Percentiles rank a stretch among this genome's conserved stretches.
Evolutionary conservation across 2,113 vertebrate genomes (phyloP).

Genomic region (Emydura subglobosa): DNA sequence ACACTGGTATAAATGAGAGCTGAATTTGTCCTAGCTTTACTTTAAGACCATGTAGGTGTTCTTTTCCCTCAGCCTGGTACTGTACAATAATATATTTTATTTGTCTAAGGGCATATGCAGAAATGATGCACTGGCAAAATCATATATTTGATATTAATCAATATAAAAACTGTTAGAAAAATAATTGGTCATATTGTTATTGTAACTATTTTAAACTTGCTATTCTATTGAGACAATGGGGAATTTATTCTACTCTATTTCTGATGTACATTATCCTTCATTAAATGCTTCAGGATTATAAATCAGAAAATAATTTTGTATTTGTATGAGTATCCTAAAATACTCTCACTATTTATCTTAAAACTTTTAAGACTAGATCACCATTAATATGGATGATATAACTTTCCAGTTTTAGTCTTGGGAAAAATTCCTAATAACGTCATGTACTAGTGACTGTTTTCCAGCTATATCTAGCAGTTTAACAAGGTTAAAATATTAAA

Average conservation of each 20-base stretch:
- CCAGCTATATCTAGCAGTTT: not conserved
- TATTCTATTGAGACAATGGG: not conserved
- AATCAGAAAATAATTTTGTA: constrained; percentile 9
- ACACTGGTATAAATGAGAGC: not conserved
- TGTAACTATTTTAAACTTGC: constrained; percentile 48
- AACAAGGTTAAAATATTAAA: constrained; percentile 34
- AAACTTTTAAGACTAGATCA: constrained; percentile 20
- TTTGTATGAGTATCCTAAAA: constrained; percentile 38
- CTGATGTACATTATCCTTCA: constrained; percentile 18
- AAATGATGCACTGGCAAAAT: constrained; percentile 28
- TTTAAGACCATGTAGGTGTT: not conserved
- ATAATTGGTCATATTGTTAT: not conserved
- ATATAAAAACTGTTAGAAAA: not conserved
- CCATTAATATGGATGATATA: not conserved
- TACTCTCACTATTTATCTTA: not conserved
- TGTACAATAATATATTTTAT: not conserved
- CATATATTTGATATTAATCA: not conserved
- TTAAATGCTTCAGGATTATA: constrained; percentile 38
- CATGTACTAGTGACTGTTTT: not conserved
- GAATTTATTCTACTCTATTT: constrained; percentile 27
- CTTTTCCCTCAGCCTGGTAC: not conserved
- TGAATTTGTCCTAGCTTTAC: not conserved
- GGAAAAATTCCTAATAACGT: not conserved
- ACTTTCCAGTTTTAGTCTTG: not conserved
- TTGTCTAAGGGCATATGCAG: not conserved